Evolutionary conservation across 2,797 vertebrate genomes (phyloP), one percentile per base, ranked within the genome.

Genomic region (Acrocephalus scirpaceus): DNA sequence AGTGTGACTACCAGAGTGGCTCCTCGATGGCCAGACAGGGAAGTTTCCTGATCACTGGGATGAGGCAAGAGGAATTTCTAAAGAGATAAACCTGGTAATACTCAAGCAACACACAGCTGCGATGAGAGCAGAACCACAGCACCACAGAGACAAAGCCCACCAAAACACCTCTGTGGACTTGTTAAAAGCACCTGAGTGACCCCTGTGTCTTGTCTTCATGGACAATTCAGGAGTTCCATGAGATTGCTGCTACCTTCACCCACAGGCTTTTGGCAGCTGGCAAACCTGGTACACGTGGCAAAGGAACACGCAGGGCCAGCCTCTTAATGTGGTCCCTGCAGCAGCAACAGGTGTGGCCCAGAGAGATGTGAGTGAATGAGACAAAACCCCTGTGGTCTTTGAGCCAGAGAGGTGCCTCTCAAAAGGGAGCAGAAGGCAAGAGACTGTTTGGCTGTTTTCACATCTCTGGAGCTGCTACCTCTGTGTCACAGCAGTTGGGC

Each of bases 181-280:
- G 47, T 17, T 23, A 38, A 60, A 84, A 66, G 76, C 74, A 69
- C 30, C 54, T 36, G 50, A 88, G 44, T 2, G 1, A 45, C 40
- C 23, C 7, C 15, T 5, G 38, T 9, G 54, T 21, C 67, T 65
- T 27, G 29, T 34, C 67, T 71, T 34, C 9, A 5, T 1, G 10
- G 50, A 18, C 2, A 2, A 29, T 18, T 62, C 27, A 25, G 0
- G 4, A 88, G 25, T 20, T 44, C 45, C 0, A 0, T 0, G 22
- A 66, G 71, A 29, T 3, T 16, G 22, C 40, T 54, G 79, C 66
- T 20, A 32, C 50, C 62, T 61, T 50, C 45, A n/a, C 56, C 50
- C 44, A 25, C 2, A 13, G 64, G 50, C 27, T 86, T 30, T 45
- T 64, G 78, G 54, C 61, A 66, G 47, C 54, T 58, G 45, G 56